These are phyloP conservation scores for Peromyscus leucopus DNA, from an alignment of 2,113 vertebrate species.

Conservation along the genomic window DNA sequence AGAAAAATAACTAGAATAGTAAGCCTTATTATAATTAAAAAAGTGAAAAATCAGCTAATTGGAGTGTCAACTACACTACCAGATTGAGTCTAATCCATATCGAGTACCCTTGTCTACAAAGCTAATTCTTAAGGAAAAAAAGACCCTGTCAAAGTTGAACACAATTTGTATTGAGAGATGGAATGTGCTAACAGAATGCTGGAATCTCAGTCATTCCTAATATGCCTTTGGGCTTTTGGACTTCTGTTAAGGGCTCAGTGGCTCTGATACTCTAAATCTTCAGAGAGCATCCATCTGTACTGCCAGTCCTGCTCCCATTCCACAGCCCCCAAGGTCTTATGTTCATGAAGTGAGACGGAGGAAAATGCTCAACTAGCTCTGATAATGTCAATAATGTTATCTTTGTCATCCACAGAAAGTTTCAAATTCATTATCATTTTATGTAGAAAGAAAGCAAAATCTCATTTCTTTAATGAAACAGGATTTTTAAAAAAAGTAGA, in stretches of 20 bases:
- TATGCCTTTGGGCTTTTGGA: not conserved
- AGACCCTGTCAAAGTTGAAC: not conserved
- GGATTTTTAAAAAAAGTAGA: not conserved
- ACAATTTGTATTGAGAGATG: not conserved
- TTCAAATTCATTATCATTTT: not conserved
- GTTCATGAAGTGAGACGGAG: not conserved
- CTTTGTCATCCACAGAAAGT: not conserved
- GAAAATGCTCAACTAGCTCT: not conserved
- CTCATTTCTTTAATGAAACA: not conserved
- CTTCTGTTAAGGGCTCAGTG: not conserved
- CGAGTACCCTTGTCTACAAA: not conserved
- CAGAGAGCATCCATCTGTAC: not conserved
- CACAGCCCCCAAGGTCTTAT: not conserved
- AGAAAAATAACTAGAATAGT: not conserved
- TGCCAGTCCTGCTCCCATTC: fast-evolving
- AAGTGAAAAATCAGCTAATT: constrained; percentile 1
- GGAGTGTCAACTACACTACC: not conserved
- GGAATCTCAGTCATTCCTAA: not conserved
- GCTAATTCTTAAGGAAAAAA: constrained; percentile 5
- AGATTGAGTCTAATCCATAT: constrained; percentile 4
- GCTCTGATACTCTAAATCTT: not conserved
- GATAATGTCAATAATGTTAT: not conserved
- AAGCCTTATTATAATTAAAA: constrained; percentile 42
- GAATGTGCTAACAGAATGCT: not conserved
- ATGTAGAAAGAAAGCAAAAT: not conserved